Evolutionary conservation across 2,797 vertebrate genomes (phyloP), one percentile per base, ranked within the genome.

Genomic region (Halcyon badia): DNA sequence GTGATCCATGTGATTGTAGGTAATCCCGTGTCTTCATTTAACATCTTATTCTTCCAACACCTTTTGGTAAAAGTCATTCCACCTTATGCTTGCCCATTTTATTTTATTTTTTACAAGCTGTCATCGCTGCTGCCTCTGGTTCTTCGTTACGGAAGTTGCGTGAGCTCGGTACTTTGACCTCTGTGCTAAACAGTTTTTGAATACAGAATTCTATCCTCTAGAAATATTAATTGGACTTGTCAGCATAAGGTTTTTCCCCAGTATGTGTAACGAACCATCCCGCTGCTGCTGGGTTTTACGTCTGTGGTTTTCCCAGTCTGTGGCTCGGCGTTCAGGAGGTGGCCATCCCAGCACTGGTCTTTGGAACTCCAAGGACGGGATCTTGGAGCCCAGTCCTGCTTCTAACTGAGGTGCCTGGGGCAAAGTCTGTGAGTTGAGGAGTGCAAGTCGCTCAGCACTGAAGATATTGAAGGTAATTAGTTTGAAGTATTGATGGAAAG

Each of bases 281-380:
- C 16, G 10, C 46, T 39, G 75, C n/a, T 81, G 44, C 48, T 65
- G 54, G 4, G 2, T 44, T 62, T 60, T 22, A 3, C 3, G 18
- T 42, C 3, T 0, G 1, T 42, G 41, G 41, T 41, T 41, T 41
- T 41, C 15, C 41, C 14, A 41, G 41, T 26, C 2, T 25, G 87
- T 11, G 31, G 26, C 41, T 15, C 0, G 0, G 46, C 1, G 0
- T 6, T 25, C 10, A 5, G 20, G 14, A 13, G 6, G 49, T 48
- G 7, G 5, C 26, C 16, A 11, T 20, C 26, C 42, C 4, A 37
- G 49, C 10, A 1, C 28, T 5, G 24, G 3, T 10, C 5, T 21
- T 7, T 5, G 42, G n/a, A 31, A 57, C 10, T 25, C 24, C n/a
- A 7, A 14, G 6, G 4, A 2, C 14, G 9, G 56, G 21, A 26